Base-by-base conservation (phyloP, 2,888 invertebrate genomes). In the Terebella lapidaria region DNA sequence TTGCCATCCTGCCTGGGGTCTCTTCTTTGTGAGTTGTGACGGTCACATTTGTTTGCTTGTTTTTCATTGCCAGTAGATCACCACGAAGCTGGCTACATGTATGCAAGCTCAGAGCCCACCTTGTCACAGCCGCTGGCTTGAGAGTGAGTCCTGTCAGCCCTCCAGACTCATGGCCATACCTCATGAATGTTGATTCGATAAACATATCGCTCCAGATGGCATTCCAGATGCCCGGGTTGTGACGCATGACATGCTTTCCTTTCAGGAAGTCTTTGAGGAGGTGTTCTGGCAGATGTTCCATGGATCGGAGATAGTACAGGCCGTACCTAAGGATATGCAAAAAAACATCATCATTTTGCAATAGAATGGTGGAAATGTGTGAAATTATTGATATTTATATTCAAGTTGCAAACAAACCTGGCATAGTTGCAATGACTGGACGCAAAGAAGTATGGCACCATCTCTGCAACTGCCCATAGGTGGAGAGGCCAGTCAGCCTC, bases 391-490 rank as follows among this genome's bases (percentile, higher is more conserved):
- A n/a, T n/a, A n/a, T n/a, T 35, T n/a, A n/a, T 35, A n/a, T 35
- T 35, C 42, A 35, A 35, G 10, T 15, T 35, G 10, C n/a, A 35
- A 35, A 35, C 42, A 35, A 35, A 49, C 35, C 60, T 54, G 15
- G 62, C 62, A 28, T 68, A 70, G 56, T 68, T 66, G 4, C 58
- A 28, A 47, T 69, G 68, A 5, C 66, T 62, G n/a, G 68, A 58
- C 0, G 66, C 66, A 56, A 71, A 69, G 54, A 67, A 69, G 47
- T 67, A 67, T 2, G 64, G 66, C 35, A 67, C 42, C 65, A 70
- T 70, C 20, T 27, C 25, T 49, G 15, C 22, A 20, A 22, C 24
- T 15, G 24, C 53, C 53, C 24, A 26, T 10, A 26, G 24, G 27
- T 53, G 53, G 27, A 53, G 53, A 25, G 53, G 27, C 53, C 53